Conservation (phyloP, 2,113 vertebrate species). For the Gambusia affinis region DNA sequence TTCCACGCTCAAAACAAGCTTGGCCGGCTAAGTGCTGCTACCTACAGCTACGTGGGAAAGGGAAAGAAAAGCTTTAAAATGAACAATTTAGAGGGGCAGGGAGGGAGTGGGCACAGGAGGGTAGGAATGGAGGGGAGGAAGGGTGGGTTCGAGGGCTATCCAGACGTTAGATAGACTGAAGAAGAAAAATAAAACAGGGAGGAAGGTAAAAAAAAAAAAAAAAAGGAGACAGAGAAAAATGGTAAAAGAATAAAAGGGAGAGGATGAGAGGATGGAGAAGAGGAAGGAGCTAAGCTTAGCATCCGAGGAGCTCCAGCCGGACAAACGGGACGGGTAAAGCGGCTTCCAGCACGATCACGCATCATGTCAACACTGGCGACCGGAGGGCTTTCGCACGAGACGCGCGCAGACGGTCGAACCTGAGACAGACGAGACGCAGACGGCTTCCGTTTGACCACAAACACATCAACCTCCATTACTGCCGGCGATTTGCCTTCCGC, state of each 20-base stretch:
- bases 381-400: constrained; percentile 23
- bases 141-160: constrained; percentile 18
- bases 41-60: constrained; percentile 60
- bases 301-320: constrained; percentile 73
- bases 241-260: constrained; percentile 15
- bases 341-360: constrained; percentile 72
- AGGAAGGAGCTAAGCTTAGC: constrained; percentile 60
- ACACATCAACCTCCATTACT: constrained; percentile 78
- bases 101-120: constrained; percentile 23
- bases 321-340: constrained; percentile 55
- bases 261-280: constrained; percentile 41
- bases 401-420: constrained; percentile 26
- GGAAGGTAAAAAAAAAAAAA: background rate
- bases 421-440: constrained; percentile 62
- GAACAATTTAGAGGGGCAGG: constrained; percentile 62
- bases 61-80: constrained; percentile 66
- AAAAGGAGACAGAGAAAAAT: background rate
- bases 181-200: constrained; percentile 16
- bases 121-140: constrained; percentile 9
- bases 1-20: constrained; percentile 63
- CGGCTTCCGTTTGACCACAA: constrained; percentile 73
- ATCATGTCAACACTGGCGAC: constrained; percentile 73
- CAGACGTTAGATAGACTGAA: constrained; percentile 42
- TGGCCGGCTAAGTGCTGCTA: constrained; percentile 48
- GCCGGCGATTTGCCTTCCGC: constrained; percentile 65